These are phyloP conservation scores for Rhinoptilus africanus DNA, from an alignment of 2,113 vertebrate genomes.

Conservation along the genomic window DNA sequence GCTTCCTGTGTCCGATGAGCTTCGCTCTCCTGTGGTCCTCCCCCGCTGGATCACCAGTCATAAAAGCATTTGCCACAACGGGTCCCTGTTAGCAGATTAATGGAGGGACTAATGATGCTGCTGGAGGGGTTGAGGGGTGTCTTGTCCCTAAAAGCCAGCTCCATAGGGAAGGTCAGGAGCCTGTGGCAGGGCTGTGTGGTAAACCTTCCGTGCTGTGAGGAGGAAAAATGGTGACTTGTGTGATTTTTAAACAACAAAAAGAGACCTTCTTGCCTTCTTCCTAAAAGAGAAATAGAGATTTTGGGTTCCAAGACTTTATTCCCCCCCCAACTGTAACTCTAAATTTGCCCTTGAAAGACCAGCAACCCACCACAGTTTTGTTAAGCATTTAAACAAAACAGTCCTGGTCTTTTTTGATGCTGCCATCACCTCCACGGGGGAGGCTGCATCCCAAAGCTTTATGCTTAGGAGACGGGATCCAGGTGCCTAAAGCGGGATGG, in stretches of 20 bases:
- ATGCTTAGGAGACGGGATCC: not conserved
- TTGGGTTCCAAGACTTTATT: not conserved
- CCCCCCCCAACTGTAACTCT: no score
- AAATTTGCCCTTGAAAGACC: not conserved
- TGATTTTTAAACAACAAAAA: not conserved
- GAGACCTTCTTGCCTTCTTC: not conserved
- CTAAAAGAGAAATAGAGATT: not conserved
- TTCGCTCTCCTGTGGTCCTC: not conserved
- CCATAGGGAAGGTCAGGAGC: not conserved
- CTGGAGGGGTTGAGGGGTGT: not conserved
- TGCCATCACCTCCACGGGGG: not conserved
- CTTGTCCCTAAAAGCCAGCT: not conserved
- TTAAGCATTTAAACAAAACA: not conserved
- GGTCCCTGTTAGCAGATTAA: not conserved
- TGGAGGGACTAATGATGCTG: not conserved
- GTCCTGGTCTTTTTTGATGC: not conserved
- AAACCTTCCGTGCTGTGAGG: not conserved
- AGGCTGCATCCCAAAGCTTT: not conserved
- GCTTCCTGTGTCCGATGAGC: not conserved
- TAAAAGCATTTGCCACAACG: not conserved
- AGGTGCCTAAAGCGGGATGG: not conserved
- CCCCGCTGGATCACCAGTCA: accelerated
- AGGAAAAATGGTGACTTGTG: not conserved
- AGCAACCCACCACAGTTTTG: not conserved
- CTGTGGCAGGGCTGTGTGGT: not conserved